Base-by-base conservation (phyloP, 1,140 invertebrate genomes). In the Megathymus violae region DNA sequence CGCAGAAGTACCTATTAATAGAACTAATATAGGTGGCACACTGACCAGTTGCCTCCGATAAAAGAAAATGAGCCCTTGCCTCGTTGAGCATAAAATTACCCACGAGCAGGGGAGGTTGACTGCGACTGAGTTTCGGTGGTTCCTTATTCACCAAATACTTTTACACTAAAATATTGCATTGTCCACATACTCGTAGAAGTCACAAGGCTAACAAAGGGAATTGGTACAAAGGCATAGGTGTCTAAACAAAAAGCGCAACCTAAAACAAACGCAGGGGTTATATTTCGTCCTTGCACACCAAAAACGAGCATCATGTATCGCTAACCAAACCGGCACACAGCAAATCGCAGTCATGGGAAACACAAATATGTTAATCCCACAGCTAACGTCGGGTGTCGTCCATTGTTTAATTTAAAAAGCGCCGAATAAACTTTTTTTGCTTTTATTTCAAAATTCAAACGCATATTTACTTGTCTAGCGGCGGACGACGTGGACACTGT, bases 341-440 rank as follows among this genome's bases (percentile, higher is more conserved):
- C 51, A 47, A 63, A 71, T 62, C 71, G 66, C 4, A 31, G 27
- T 31, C 72, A 78, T 79, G 80, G 72, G 78, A 83, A 83, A 73
- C 68, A 72, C 76, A 80, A 83, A 82, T 69, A 83, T 56, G 71
- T 69, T 80, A 79, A 83, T 76, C 78, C 71, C 47, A 71, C 51
- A 51, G 58, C 67, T 76, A 83, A 83, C 70, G 77, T 74, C 60
- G 51, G 40, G 58, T 52, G 52, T 34, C 64, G 70, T 27, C 64
- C 70, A 80, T 82, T 80, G 80, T 80, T 82, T 77, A 69, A 77
- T 68, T 69, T 54, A 52, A 44, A 66, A 68, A 66, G 54, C 46
- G 56, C 65, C 38, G 22, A 27, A n/a, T n/a, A 47, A 64, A 58
- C 40, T 34, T 68, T 72, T 74, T 70, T 64, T 74, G 27, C 48